Conservation (phyloP, 2,113 vertebrate species). For the Gambusia affinis region DNA sequence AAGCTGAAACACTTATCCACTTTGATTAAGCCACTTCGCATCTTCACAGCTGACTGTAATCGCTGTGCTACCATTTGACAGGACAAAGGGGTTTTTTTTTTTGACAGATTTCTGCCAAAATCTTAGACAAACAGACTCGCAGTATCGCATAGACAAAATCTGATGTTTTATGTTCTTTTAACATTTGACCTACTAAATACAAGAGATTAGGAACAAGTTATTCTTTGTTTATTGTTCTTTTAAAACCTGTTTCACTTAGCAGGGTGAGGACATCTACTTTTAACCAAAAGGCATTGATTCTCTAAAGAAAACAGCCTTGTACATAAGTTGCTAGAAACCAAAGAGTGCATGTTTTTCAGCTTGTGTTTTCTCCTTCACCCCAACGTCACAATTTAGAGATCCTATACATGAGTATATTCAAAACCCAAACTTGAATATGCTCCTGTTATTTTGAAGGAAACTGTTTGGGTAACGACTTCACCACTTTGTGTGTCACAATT, state of each 20-base stretch:
- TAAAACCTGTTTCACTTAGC: neutral
- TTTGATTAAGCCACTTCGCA: slow-evolving; percentile 48
- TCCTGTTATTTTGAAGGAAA: neutral
- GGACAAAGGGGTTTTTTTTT: slow-evolving; percentile 7
- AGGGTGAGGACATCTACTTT: neutral
- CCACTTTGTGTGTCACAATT: neutral
- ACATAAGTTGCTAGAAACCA: neutral
- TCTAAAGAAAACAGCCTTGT: neutral
- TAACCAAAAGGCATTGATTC: neutral
- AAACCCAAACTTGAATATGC: neutral
- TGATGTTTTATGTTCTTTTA: slow-evolving; percentile 16
- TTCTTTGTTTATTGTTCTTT: neutral
- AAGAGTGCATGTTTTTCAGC: neutral
- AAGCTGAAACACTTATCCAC: slow-evolving; percentile 44
- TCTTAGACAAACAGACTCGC: slow-evolving; percentile 26
- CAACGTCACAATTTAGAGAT: too few relatives aligned
- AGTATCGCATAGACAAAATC: neutral
- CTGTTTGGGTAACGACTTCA: neutral
- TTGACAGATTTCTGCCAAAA: slow-evolving; percentile 16
- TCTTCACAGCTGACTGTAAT: slow-evolving; percentile 32
- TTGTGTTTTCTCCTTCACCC: neutral
- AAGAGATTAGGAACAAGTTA: neutral
- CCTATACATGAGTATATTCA: neutral
- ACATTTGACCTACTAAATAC: neutral
- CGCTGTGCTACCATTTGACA: slow-evolving; percentile 13